Evolutionary conservation across 2,888 invertebrate genomes (phyloP).

Genomic region (Siphlonurus alternatus): DNA sequence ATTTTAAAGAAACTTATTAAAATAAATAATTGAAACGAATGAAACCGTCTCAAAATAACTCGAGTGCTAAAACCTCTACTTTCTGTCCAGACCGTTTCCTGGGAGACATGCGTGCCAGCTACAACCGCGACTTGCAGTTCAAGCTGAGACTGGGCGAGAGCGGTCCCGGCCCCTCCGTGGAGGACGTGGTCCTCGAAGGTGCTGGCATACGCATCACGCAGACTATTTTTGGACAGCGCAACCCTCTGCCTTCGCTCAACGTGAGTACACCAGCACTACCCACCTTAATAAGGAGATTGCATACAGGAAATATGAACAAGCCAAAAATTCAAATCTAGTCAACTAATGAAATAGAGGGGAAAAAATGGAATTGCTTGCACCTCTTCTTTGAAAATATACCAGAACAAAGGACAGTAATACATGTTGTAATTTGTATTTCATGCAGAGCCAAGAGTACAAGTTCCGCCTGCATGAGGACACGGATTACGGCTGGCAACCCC

Average conservation of each 20-base stretch:
- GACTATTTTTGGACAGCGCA: slow-evolving; percentile 84
- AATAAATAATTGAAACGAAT: not conserved
- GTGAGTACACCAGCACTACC: too few relatives aligned
- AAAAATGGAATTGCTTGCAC: too few relatives aligned
- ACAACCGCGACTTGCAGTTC: slow-evolving; percentile 85
- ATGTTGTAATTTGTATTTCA: not conserved
- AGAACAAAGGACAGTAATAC: not conserved
- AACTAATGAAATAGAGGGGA: too few relatives aligned
- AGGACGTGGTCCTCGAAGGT: slow-evolving; percentile 84
- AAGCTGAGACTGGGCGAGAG: slow-evolving; percentile 71
- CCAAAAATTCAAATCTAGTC: too few relatives aligned
- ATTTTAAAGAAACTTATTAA: not conserved
- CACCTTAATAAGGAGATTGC: too few relatives aligned
- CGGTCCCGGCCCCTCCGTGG: slow-evolving; percentile 60
- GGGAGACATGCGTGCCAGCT: slow-evolving; percentile 81
- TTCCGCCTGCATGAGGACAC: slow-evolving; percentile 87
- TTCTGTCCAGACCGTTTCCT: slow-evolving; percentile 54
- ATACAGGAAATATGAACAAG: too few relatives aligned
- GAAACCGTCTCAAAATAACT: too few relatives aligned
- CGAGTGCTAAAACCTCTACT: too few relatives aligned
- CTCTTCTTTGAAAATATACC: too few relatives aligned
- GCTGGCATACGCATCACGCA: slow-evolving; percentile 63
- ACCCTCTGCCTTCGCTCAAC: slow-evolving; percentile 56
- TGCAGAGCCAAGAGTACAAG: slow-evolving; percentile 50
- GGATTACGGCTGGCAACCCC: slow-evolving; percentile 87